Conservation (phyloP, 2,113 vertebrate genomes). For the Natator depressus region DNA sequence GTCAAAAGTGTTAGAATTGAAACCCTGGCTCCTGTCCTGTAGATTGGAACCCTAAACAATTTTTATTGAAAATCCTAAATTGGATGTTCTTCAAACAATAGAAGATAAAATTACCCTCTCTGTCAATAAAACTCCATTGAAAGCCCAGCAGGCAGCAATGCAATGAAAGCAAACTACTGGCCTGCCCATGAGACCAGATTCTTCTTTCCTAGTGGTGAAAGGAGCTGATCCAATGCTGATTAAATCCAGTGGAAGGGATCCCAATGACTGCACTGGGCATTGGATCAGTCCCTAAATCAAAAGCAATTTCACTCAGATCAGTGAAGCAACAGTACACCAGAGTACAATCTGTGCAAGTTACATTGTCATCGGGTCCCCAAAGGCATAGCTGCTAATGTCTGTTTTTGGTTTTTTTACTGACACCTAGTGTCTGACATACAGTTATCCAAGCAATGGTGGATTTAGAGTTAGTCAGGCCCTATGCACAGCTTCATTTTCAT, state of each 20-base stretch:
- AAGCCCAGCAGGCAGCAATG: background rate
- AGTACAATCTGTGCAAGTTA: background rate
- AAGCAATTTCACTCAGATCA: background rate
- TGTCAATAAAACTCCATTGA: background rate
- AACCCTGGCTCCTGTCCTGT: background rate
- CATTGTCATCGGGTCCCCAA: background rate
- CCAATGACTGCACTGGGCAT: background rate
- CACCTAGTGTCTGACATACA: background rate
- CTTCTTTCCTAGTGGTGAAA: background rate
- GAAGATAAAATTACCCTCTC: background rate
- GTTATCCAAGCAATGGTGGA: background rate
- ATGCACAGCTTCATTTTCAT: too few species aligned
- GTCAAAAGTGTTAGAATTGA: background rate
- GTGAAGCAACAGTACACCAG: background rate
- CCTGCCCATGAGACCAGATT: background rate
- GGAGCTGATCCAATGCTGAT: background rate
- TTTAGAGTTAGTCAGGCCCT: too few species aligned
- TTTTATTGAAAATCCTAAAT: background rate
- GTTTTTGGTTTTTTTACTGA: background rate
- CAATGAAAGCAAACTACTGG: background rate
- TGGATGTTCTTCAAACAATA: background rate
- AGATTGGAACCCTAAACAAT: background rate
- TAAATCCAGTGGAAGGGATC: background rate
- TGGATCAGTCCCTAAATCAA: background rate
- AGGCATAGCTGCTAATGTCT: background rate